phyloP scores from a whole-genome alignment of 2,888 invertebrate species.

The Meliscaeva auricollis region DNA sequence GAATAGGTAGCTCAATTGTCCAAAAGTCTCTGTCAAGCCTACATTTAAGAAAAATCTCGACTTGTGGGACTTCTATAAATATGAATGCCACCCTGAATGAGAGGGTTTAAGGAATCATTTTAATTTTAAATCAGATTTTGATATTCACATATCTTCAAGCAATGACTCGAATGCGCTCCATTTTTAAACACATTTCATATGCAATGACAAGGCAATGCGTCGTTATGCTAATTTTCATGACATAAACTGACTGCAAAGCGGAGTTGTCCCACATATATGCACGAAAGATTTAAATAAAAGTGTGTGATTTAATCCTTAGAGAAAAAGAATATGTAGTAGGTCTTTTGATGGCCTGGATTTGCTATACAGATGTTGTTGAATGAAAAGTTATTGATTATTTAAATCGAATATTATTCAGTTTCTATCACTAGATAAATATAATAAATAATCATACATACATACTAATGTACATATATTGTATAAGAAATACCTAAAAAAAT shows the following conservation, averaged over 20 bases:
- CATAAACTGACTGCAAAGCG: constrained; percentile 15
- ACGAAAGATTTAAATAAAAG: background rate
- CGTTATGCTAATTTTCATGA: constrained; percentile 13
- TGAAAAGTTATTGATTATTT: background rate
- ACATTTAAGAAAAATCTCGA: no score
- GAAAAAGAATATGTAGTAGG: background rate
- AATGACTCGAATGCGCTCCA: background rate
- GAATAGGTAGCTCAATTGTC: no score
- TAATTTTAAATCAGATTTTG: no score
- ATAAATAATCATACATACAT: no score
- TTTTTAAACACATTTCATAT: constrained; percentile 1
- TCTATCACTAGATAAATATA: no score
- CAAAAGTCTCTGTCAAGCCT: no score
- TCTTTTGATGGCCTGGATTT: background rate
- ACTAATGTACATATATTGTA: no score
- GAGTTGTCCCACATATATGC: background rate
- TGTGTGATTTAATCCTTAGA: constrained; percentile 5
- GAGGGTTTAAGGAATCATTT: no score
- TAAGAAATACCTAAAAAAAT: background rate
- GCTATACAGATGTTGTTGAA: background rate
- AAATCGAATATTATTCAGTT: no score
- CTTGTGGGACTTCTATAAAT: no score
- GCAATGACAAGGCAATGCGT: background rate
- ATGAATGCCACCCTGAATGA: no score
- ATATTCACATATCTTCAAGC: no score